Evolutionary conservation across 2,113 vertebrate species (phyloP).

Genomic region (Oryctolagus cuniculus): DNA sequence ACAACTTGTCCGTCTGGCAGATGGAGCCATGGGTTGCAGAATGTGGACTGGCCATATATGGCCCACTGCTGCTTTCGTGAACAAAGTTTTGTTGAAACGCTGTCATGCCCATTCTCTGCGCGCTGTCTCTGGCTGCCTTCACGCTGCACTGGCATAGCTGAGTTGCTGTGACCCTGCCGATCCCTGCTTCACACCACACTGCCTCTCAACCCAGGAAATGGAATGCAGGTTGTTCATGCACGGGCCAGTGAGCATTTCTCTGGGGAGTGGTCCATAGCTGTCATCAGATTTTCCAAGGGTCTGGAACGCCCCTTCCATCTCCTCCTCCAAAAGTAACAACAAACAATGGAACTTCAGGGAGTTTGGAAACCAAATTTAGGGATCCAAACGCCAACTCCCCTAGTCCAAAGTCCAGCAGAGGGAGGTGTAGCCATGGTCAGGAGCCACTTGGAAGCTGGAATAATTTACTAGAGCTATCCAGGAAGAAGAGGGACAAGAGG

Average conservation of each 20-base stretch:
- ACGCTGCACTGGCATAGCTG: too few relatives aligned
- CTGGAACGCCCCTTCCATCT: too few relatives aligned
- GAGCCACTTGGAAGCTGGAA: not conserved
- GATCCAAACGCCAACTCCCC: not conserved
- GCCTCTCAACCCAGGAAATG: not conserved
- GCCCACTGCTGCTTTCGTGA: not conserved
- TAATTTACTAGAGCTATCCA: not conserved
- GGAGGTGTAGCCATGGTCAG: not conserved
- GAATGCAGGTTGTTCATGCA: not conserved
- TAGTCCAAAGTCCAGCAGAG: not conserved
- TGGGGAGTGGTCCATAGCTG: not conserved
- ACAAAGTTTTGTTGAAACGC: not conserved
- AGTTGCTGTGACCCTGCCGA: not conserved
- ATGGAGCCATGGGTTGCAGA: not conserved
- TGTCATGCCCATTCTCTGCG: not conserved
- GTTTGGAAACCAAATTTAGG: not conserved
- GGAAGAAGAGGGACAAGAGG: not conserved
- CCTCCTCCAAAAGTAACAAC: not conserved
- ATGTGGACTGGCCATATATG: not conserved
- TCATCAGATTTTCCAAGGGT: not conserved
- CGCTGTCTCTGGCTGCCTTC: not conserved
- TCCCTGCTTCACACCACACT: not conserved
- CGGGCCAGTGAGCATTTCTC: not conserved
- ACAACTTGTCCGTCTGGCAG: not conserved
- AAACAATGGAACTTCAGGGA: not conserved